A percentile compares a stretch with the other conserved stretches of the same genome.
phyloP scores from a whole-genome alignment of 1,140 invertebrate species.

The Tyrophagus putrescentiae region DNA sequence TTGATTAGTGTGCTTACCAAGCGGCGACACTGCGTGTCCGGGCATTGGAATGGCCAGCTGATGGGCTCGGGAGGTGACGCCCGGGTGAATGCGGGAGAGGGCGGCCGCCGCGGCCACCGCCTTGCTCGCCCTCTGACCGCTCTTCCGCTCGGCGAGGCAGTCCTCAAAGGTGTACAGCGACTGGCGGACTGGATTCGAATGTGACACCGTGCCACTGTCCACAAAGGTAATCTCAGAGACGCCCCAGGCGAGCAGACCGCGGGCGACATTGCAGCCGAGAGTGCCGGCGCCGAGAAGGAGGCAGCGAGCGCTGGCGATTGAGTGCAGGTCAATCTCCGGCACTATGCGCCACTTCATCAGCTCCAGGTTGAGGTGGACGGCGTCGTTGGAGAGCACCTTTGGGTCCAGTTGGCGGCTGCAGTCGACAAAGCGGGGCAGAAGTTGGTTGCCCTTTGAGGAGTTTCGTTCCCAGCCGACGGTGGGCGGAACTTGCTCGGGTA shows the following conservation, averaged over 20 bases:
- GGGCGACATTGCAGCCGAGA: constrained; percentile 85
- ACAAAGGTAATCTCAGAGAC: constrained; percentile 77
- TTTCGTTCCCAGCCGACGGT: constrained; percentile 89
- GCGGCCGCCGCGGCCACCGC: constrained; percentile 67
- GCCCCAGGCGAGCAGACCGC: constrained; percentile 89
- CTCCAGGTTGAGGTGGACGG: constrained; percentile 84
- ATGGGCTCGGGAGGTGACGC: constrained; percentile 52
- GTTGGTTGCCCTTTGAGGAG: constrained; percentile 60
- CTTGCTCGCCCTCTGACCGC: no score
- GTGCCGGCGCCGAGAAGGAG: constrained; percentile 91
- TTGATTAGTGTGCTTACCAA: no score
- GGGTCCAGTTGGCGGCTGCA: constrained; percentile 75
- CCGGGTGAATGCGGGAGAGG: constrained; percentile 68
- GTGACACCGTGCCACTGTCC: constrained; percentile 79
- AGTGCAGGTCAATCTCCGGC: constrained; percentile 73
- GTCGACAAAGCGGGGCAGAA: constrained; percentile 64
- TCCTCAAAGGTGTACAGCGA: constrained; percentile 76
- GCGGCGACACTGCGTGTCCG: constrained; percentile 74
- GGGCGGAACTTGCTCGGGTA: constrained; percentile 30
- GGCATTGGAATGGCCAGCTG: constrained; percentile 90
- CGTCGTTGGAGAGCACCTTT: constrained; percentile 57
- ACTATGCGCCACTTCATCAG: constrained; percentile 94
- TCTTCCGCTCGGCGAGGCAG: constrained; percentile 51
- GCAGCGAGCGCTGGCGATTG: constrained; percentile 60
- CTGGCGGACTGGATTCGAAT: constrained; percentile 92